phyloP scores from a whole-genome alignment of 2,113 vertebrate genomes.

The Pterocles burchelli region DNA sequence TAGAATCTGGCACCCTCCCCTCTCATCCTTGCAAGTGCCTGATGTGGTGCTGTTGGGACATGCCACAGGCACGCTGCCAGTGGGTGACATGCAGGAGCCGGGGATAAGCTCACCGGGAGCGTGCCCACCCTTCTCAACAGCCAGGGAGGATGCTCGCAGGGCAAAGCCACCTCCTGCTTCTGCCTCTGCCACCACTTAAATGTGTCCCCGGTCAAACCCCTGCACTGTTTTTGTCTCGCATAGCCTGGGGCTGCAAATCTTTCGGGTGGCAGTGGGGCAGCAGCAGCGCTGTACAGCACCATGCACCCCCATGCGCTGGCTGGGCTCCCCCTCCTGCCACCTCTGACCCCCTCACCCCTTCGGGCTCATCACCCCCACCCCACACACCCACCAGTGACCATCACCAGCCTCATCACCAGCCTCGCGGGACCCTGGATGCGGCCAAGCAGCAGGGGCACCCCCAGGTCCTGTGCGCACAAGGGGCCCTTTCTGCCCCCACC shows the following conservation, averaged over 20 bases:
- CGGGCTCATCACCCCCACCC: not conserved
- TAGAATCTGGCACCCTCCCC: not conserved
- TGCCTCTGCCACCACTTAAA: not conserved
- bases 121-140: accelerated
- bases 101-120: accelerated
- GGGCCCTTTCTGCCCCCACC: not conserved
- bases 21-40: not conserved
- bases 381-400: not conserved
- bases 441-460: not conserved
- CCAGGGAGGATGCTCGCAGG: not conserved
- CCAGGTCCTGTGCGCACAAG: not conserved
- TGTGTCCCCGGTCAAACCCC: accelerated
- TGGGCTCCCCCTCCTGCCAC: not conserved
- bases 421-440: not conserved
- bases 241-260: not conserved
- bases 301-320: accelerated
- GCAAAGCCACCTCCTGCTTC: not conserved
- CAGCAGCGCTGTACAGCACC: not conserved
- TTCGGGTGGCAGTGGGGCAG: not conserved
- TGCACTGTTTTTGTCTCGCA: not conserved
- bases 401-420: too few relatives aligned
- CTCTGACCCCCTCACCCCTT: not conserved
- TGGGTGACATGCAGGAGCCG: accelerated
- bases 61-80: not conserved
- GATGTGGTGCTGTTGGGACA: not conserved